These are phyloP conservation scores for Paraplagusia blochii DNA, from an alignment of 2,113 vertebrate species.

Conservation along the genomic window DNA sequence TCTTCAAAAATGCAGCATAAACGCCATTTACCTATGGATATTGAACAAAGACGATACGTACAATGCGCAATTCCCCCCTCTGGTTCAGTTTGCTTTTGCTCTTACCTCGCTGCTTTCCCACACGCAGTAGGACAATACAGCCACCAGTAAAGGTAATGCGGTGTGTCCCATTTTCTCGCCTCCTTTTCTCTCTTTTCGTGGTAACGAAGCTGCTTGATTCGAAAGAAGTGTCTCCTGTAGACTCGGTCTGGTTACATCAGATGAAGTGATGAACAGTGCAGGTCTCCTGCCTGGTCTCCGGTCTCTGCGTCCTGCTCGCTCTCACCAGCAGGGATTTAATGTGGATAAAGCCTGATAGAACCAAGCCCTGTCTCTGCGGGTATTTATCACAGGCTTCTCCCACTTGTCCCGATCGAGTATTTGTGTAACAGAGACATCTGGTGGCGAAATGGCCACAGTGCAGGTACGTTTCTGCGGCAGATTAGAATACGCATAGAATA, in stretches of 20 bases:
- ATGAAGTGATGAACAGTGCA: conserved; percentile 51
- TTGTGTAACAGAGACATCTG: conserved; percentile 57
- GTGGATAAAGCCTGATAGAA: conserved; percentile 61
- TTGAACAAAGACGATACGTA: conserved; percentile 2
- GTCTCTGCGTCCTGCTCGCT: conserved; percentile 58
- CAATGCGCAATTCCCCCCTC: conserved; percentile 24
- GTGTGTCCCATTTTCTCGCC: conserved; percentile 71
- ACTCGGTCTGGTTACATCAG: conserved; percentile 56
- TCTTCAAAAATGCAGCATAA: too few species aligned
- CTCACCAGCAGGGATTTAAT: conserved; percentile 37
- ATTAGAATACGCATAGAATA: not conserved
- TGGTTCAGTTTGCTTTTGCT: conserved; percentile 16
- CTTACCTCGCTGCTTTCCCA: conserved; percentile 74
- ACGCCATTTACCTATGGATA: not conserved
- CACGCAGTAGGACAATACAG: conserved; percentile 63
- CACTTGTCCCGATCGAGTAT: not conserved
- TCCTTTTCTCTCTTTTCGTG: conserved; percentile 39
- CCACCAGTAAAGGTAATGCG: conserved; percentile 65
- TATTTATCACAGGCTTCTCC: conserved; percentile 44
- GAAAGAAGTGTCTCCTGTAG: conserved; percentile 46
- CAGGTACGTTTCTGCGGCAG: not conserved
- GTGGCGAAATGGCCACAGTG: conserved; percentile 11
- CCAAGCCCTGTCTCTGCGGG: conserved; percentile 75
- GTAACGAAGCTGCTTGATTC: conserved; percentile 30
- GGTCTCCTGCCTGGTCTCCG: conserved; percentile 53